Conservation (phyloP, 2,113 vertebrate species). For the Ciconia stormi region DNA sequence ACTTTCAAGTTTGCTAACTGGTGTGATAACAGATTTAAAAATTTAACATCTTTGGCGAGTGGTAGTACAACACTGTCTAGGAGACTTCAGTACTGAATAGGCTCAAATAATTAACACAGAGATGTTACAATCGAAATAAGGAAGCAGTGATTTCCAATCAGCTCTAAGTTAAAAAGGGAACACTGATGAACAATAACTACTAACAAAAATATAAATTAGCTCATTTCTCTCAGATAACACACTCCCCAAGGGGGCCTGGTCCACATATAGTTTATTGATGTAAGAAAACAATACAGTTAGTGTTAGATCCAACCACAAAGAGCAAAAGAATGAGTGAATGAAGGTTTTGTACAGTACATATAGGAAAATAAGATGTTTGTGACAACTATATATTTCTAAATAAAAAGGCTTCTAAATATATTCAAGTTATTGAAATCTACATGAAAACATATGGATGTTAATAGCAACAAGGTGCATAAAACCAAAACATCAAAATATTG, state of each 20-base stretch:
- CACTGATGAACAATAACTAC: conserved; percentile 53
- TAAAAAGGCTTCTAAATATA: conserved; percentile 81
- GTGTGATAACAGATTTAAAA: not conserved
- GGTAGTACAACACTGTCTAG: conserved; percentile 53
- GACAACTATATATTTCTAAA: conserved; percentile 79
- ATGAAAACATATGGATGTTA: conserved; percentile 79
- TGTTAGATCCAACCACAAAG: conserved; percentile 89
- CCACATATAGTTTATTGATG: conserved; percentile 92
- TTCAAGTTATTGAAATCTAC: conserved; percentile 79
- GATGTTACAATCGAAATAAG: conserved; percentile 32
- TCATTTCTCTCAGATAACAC: conserved; percentile 65
- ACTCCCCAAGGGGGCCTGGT: conserved; percentile 82
- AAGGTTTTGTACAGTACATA: conserved; percentile 82
- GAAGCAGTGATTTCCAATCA: conserved; percentile 45
- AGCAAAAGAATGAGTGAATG: conserved; percentile 76
- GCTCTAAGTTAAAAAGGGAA: conserved; percentile 41
- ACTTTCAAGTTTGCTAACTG: conserved; percentile 45
- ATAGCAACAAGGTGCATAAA: conserved; percentile 88
- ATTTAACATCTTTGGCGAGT: conserved; percentile 33
- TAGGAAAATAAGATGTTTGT: conserved; percentile 78
- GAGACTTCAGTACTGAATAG: conserved; percentile 38
- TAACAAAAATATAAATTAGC: conserved; percentile 68
- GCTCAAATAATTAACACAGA: conserved; percentile 19
- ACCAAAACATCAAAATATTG: conserved; percentile 81
- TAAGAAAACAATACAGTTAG: conserved; percentile 93